A percentile compares a stretch with the other conserved stretches of the same genome.
Conservation (phyloP, 2,797 vertebrate genomes). For the Helostoma temminkii region DNA sequence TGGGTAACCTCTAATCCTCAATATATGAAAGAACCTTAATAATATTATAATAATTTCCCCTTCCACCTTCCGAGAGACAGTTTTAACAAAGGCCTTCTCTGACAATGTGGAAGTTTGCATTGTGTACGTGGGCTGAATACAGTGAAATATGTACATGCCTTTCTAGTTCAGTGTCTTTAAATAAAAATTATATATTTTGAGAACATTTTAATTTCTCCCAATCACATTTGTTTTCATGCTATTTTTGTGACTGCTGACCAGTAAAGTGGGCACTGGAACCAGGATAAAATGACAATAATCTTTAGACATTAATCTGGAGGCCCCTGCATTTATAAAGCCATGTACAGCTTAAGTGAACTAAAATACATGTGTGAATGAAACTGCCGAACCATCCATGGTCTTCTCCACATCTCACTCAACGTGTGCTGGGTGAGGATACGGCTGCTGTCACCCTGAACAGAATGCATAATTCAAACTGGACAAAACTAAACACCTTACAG, state of each 20-base stretch:
- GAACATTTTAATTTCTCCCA: neutral
- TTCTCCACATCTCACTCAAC: neutral
- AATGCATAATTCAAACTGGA: slow-evolving; percentile 11
- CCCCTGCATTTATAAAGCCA: neutral
- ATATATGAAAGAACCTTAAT: slow-evolving; percentile 53
- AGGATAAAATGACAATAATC: neutral
- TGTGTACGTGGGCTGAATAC: neutral
- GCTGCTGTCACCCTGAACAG: neutral
- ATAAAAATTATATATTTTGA: neutral
- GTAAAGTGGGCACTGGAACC: slow-evolving; percentile 9
- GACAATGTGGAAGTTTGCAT: neutral
- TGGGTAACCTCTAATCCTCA: slow-evolving; percentile 61
- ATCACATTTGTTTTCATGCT: neutral
- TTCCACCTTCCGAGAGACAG: slow-evolving; percentile 21
- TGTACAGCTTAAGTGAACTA: neutral
- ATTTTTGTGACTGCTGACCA: slow-evolving; percentile 9
- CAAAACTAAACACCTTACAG: no score
- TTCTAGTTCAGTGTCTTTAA: neutral
- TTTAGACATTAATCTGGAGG: neutral
- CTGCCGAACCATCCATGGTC: neutral
- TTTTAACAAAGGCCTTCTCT: neutral
- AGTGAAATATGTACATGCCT: neutral
- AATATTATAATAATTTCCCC: slow-evolving; percentile 33
- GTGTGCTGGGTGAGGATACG: neutral
- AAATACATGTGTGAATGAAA: neutral